phyloP scores from a whole-genome alignment of 2,888 invertebrate genomes.

The Allygus modestus region DNA sequence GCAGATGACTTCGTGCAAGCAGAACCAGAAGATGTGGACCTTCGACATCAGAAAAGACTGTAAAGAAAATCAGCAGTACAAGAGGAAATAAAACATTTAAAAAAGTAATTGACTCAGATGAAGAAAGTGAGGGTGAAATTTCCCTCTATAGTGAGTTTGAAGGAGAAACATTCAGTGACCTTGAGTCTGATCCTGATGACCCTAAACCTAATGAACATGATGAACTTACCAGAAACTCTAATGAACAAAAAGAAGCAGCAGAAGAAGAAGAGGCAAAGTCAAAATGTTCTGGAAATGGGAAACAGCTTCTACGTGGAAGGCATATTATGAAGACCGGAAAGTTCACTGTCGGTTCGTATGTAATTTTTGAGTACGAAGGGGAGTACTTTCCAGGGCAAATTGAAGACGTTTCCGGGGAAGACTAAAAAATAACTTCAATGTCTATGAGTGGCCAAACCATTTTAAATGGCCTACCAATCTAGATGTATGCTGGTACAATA shows the following conservation, averaged over 20 bases:
- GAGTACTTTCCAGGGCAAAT: constrained; percentile 10
- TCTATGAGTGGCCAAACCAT: constrained; percentile 27
- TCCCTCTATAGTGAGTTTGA: constrained; percentile 4
- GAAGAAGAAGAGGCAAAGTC: no score
- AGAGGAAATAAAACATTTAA: background rate
- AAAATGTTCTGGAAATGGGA: constrained; percentile 30
- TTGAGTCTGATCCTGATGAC: background rate
- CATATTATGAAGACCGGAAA: background rate
- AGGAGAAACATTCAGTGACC: constrained; percentile 24
- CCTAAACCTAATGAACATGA: background rate
- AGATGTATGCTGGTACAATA: constrained; percentile 33
- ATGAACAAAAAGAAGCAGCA: constrained; percentile 13
- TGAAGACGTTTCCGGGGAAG: background rate
- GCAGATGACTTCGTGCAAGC: no score
- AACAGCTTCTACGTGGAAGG: background rate
- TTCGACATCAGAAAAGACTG: no score
- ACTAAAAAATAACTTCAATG: constrained; percentile 7
- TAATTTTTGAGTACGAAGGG: background rate
- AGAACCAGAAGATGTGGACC: no score
- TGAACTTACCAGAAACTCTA: background rate
- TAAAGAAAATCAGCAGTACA: no score
- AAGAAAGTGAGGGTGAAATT: constrained; percentile 19
- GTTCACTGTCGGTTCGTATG: constrained; percentile 13
- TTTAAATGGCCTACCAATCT: constrained; percentile 14
- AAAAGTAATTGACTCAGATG: constrained; percentile 18